Percentiles rank a stretch among this genome's conserved stretches.
These are phyloP conservation scores for Linhomoeus sp. DNA, from an alignment of 2,888 invertebrate genomes.

Conservation along the genomic window DNA sequence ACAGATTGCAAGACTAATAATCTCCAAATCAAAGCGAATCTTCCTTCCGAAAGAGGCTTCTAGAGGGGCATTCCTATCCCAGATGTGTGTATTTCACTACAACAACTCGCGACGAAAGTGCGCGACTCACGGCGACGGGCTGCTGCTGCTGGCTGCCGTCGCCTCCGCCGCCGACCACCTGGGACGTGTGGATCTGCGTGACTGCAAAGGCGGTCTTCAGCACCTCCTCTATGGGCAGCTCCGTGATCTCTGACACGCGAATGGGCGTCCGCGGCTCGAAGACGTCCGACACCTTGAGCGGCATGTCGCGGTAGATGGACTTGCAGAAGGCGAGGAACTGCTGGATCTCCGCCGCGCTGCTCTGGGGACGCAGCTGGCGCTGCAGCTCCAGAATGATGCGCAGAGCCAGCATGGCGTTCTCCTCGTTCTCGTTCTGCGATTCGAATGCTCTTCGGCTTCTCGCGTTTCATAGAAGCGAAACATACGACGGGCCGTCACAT, in stretches of 20 bases:
- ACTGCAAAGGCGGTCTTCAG: conserved; percentile 29
- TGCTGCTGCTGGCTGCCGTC: too few relatives aligned
- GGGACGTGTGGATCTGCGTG: conserved; percentile 73
- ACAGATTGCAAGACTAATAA: neutral
- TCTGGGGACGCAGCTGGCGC: conserved; percentile 66
- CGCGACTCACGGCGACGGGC: too few relatives aligned
- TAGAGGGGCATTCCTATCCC: too few relatives aligned
- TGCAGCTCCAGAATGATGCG: conserved; percentile 91
- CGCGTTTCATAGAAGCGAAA: neutral
- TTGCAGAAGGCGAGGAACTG: conserved; percentile 82
- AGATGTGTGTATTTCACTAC: too few relatives aligned
- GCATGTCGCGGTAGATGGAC: conserved; percentile 72
- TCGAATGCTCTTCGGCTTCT: neutral
- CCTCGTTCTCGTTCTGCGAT: conserved; percentile 68
- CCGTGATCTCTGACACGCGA: conserved; percentile 26
- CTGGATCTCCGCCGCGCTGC: conserved; percentile 45
- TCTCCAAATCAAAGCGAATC: too few relatives aligned
- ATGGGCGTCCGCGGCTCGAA: conserved; percentile 57
- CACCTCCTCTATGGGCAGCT: conserved; percentile 64
- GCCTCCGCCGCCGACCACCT: conserved; percentile 57
- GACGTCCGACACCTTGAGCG: conserved; percentile 73
- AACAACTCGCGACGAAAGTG: too few relatives aligned
- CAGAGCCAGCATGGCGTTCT: conserved; percentile 82
- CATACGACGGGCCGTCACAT: neutral
- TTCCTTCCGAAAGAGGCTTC: too few relatives aligned